Conservation (phyloP, 2,888 invertebrate species). For the Seladonia tumulorum region DNA sequence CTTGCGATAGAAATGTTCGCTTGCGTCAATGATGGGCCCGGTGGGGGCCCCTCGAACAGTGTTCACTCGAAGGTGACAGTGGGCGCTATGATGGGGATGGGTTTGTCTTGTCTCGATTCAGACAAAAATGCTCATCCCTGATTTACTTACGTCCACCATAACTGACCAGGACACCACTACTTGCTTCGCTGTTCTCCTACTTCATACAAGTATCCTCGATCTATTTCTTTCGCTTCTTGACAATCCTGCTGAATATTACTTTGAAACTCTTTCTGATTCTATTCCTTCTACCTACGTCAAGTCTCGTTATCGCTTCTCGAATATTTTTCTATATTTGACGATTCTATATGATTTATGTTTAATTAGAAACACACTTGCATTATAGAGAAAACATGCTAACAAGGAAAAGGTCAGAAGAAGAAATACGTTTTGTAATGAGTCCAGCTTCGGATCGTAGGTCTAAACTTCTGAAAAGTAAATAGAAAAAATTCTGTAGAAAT, state of each 20-base stretch:
- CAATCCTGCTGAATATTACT: neutral
- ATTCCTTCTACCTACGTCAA: conserved; percentile 6
- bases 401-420: conserved; percentile 14
- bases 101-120: too few species aligned
- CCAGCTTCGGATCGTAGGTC: conserved; percentile 5
- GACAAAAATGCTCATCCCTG: too few species aligned
- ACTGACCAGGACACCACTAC: neutral
- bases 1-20: neutral
- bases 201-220: neutral
- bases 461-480: too few species aligned
- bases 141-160: neutral
- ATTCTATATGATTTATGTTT: conserved; percentile 9
- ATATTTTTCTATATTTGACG: conserved; percentile 1
- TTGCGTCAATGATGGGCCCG: neutral
- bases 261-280: conserved; percentile 3
- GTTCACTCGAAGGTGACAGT: too few species aligned
- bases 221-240: neutral
- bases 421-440: conserved; percentile 8
- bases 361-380: conserved; percentile 11
- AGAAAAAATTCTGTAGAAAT: too few species aligned
- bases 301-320: conserved; percentile 6
- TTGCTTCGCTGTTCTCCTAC: neutral
- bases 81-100: too few species aligned
- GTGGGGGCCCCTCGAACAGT: too few species aligned
- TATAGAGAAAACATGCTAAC: conserved; percentile 14